phyloP scores from a whole-genome alignment of 2,888 invertebrate genomes.

The Parasteatoda lunata region DNA sequence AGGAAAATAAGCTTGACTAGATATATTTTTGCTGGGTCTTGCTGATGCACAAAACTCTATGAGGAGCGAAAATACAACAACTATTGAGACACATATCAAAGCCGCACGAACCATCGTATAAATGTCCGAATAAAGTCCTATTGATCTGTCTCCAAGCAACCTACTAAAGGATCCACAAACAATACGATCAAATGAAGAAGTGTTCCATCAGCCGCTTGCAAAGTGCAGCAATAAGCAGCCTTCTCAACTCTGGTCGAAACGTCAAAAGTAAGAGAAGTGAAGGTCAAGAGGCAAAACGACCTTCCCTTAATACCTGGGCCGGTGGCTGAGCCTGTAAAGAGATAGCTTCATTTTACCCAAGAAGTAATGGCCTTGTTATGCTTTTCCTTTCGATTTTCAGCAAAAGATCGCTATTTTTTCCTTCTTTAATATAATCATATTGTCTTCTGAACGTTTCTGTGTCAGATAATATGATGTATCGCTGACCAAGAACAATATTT shows the following conservation, averaged over 20 bases:
- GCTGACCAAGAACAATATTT: neutral
- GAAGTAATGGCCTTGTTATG: neutral
- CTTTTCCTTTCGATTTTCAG: neutral
- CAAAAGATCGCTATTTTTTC: neutral
- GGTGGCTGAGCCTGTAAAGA: neutral
- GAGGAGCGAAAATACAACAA: neutral
- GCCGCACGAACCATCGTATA: neutral
- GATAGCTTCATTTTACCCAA: constrained; percentile 7
- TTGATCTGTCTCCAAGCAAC: neutral
- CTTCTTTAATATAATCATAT: neutral
- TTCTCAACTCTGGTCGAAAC: constrained; percentile 1
- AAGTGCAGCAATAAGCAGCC: constrained; percentile 17
- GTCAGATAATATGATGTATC: neutral
- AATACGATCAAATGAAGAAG: neutral
- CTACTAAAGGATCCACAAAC: too few species aligned
- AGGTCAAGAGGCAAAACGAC: constrained; percentile 44
- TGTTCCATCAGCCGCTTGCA: constrained; percentile 16
- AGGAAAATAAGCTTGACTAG: constrained; percentile 31
- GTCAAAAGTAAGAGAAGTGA: constrained; percentile 9
- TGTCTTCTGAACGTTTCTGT: neutral
- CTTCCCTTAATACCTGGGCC: constrained; percentile 31
- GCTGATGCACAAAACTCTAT: neutral
- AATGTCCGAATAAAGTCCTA: neutral
- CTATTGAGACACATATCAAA: neutral
- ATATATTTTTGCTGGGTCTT: constrained; percentile 5